phyloP scores from a whole-genome alignment of 2,888 invertebrate genomes.

The Agonopterix arenella region DNA sequence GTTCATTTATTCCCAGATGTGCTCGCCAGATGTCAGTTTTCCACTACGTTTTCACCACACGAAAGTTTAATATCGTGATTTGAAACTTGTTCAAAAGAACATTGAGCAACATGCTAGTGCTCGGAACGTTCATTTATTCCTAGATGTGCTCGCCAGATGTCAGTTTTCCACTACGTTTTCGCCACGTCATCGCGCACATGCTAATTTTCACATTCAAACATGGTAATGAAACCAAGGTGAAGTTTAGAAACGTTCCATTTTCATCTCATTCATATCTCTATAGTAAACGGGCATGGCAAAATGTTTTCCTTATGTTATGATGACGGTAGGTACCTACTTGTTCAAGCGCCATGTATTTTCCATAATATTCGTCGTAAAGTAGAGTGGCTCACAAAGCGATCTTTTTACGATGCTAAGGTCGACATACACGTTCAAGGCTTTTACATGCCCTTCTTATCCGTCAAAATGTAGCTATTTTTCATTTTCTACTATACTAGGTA shows the following conservation, averaged over 20 bases:
- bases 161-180: background rate
- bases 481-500: background rate
- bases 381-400: constrained; percentile 26
- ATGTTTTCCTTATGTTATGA: constrained; percentile 10
- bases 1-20: constrained; percentile 6
- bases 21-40: constrained; percentile 20
- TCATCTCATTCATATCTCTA: constrained; percentile 7
- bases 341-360: constrained; percentile 14
- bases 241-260: constrained; percentile 23
- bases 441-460: background rate
- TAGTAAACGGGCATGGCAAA: background rate
- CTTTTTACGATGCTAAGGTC: constrained; percentile 34
- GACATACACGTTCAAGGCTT: constrained; percentile 42
- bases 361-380: constrained; percentile 27
- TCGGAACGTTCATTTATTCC: constrained; percentile 3
- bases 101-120: too few species aligned
- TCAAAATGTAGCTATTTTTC: background rate
- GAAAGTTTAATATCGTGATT: too few species aligned
- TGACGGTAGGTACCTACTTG: constrained; percentile 5
- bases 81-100: too few species aligned
- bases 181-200: constrained; percentile 24
- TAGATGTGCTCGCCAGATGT: constrained; percentile 20
- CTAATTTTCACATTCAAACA: constrained; percentile 48
- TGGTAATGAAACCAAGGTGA: constrained; percentile 39
- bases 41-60: background rate